These are phyloP conservation scores for Oconnorella tubifera DNA, from an alignment of 2,888 invertebrate genomes.

Conservation along the genomic window DNA sequence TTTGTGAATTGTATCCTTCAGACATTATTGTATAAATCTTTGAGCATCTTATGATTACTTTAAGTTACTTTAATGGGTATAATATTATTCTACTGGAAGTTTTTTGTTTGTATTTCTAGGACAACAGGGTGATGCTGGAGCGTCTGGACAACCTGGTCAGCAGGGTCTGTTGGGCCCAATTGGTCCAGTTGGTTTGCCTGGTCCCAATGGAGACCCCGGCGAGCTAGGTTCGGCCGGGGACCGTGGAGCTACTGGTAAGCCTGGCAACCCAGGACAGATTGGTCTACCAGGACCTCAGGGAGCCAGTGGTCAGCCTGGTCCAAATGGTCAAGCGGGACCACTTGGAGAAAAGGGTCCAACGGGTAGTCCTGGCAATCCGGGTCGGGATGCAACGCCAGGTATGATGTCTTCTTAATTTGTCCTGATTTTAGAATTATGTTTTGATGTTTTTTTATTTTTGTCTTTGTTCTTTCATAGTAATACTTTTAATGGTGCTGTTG, in stretches of 20 bases:
- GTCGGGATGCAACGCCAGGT: too few species aligned
- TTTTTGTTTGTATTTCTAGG: not conserved
- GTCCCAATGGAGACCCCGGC: conserved; percentile 11
- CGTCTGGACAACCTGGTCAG: conserved; percentile 36
- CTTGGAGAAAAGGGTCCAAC: not conserved
- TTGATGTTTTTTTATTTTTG: too few species aligned
- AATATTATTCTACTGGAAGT: too few species aligned
- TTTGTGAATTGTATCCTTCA: too few species aligned
- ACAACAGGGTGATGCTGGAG: conserved; percentile 14
- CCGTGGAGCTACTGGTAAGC: conserved; percentile 9
- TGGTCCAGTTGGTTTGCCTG: not conserved
- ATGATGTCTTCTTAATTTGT: too few species aligned
- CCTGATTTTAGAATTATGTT: too few species aligned
- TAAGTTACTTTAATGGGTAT: too few species aligned
- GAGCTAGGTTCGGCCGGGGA: not conserved
- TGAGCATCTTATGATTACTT: too few species aligned
- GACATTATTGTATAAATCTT: too few species aligned
- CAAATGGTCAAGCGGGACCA: conserved; percentile 9
- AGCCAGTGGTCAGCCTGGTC: conserved; percentile 7
- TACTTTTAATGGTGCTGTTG: too few species aligned
- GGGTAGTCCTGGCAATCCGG: too few species aligned
- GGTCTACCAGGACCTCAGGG: conserved; percentile 13
- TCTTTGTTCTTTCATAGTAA: too few species aligned
- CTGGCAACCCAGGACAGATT: conserved; percentile 9
- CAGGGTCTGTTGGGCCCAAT: not conserved